Percentiles rank a stretch among this genome's conserved stretches.
These are phyloP conservation scores for Drosophila paulistorum DNA, from an alignment of 1,140 invertebrate genomes.

Conservation along the genomic window DNA sequence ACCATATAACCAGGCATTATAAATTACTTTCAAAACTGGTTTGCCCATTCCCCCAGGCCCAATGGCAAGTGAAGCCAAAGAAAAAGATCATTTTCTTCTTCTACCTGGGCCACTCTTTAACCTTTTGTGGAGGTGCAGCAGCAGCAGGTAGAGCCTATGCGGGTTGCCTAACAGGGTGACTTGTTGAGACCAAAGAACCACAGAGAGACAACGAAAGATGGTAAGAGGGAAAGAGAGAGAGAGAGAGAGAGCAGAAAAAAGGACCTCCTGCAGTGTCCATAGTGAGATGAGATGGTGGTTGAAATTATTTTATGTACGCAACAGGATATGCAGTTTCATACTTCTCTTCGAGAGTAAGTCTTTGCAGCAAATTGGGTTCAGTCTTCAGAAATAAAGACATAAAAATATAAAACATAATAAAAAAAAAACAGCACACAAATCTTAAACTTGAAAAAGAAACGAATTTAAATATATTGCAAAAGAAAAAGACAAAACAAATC, in stretches of 20 bases:
- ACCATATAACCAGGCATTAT: conserved; percentile 70
- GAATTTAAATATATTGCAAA: not conserved
- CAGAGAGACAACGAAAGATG: not conserved
- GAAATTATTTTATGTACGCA: conserved; percentile 71
- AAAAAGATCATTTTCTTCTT: conserved; percentile 49
- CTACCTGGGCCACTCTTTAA: conserved; percentile 49
- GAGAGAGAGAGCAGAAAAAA: not conserved
- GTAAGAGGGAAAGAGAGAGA: not conserved
- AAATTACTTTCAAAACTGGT: conserved; percentile 68
- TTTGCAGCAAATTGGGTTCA: not conserved
- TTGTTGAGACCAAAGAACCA: conserved; percentile 17
- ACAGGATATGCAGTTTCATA: conserved; percentile 67
- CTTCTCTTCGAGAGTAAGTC: not conserved
- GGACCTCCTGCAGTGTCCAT: conserved; percentile 60
- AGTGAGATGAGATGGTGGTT: conserved; percentile 50
- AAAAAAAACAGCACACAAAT: not conserved
- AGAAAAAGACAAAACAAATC: no score
- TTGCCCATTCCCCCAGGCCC: conserved; percentile 29
- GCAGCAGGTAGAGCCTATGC: conserved; percentile 49
- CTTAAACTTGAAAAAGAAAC: not conserved
- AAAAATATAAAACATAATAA: not conserved
- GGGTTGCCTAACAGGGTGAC: conserved; percentile 43
- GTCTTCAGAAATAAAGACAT: conserved; percentile 6
- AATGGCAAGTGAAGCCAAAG: conserved; percentile 38
- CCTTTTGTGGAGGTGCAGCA: conserved; percentile 34